Evolutionary conservation across 1,140 invertebrate species (phyloP).

Genomic region (Bombyx mandarina): DNA sequence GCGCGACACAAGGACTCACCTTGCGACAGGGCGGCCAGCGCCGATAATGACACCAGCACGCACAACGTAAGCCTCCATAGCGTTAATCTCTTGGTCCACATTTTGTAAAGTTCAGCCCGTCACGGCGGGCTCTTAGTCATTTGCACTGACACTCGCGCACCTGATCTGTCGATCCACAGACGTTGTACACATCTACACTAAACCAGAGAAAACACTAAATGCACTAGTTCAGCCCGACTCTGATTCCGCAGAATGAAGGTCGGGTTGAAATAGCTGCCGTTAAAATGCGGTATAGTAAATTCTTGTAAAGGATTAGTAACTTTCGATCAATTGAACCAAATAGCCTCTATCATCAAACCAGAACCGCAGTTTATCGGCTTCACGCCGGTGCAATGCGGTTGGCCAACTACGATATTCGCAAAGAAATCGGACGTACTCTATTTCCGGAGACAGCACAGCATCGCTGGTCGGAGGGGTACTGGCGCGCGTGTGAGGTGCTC

Average conservation of each 20-base stretch:
- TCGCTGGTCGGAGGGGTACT: constrained; percentile 72
- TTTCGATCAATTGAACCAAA: background rate
- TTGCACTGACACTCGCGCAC: constrained; percentile 66
- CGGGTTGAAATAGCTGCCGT: constrained; percentile 29
- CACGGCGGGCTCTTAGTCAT: constrained; percentile 57
- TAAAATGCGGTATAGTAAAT: constrained; percentile 26
- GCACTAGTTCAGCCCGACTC: constrained; percentile 31
- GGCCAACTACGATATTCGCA: constrained; percentile 33
- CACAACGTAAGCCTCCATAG: constrained; percentile 69
- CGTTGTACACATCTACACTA: constrained; percentile 55
- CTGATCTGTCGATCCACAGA: constrained; percentile 52
- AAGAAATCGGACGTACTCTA: constrained; percentile 60
- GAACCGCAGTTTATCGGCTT: constrained; percentile 47
- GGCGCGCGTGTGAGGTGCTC: constrained; percentile 42
- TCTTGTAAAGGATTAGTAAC: constrained; percentile 1
- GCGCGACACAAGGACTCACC: constrained; percentile 41
- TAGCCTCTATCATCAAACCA: background rate
- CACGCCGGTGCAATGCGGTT: constrained; percentile 25
- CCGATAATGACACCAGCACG: constrained; percentile 55
- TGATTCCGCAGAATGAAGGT: constrained; percentile 42
- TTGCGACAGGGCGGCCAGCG: constrained; percentile 52
- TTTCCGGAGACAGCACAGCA: constrained; percentile 72
- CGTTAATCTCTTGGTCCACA: constrained; percentile 66
- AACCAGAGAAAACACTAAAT: constrained; percentile 25
- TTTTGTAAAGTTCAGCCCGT: constrained; percentile 52